Base-by-base conservation (phyloP, 1,140 invertebrate genomes). In the Eueides isabella region DNA sequence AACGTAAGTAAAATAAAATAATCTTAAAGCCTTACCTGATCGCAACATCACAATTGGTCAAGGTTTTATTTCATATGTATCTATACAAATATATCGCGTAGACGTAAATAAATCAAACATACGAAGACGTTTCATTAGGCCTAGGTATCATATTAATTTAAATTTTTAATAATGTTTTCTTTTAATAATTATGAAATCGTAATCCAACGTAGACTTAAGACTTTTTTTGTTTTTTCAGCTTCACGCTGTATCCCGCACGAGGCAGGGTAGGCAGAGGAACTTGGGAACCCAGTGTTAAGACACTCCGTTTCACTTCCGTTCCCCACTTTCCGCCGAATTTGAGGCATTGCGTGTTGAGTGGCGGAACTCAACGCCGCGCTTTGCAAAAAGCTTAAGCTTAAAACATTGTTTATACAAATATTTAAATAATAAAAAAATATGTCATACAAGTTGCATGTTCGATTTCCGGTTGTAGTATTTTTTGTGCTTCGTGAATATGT, bases 11-110 rank as follows among this genome's bases (percentile, higher is more conserved):
- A 55, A 23, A 4, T 55, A 26, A 16, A 28, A 33, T 11, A 7
- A 28, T 29, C 14, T 31, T 31, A 38, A 71, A 19, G 61, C 35
- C 68, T 71, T 63, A 71, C 68, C 68, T 44, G 61, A 71, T n/a
- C 23, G 29, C 7, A 71, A 31, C 61, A 64, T 71, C 69, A 33
- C 33, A 44, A 62, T 12, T 6, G 63, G 35, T 44, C 69, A 71
- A 71, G 69, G 69, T 64, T 64, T 16, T 16, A 19, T 30, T 67
- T 26, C 41, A 44, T 7, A 44, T 44, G 19, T 2, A 44, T n/a
- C n/a, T n/a, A n/a, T n/a, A n/a, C n/a, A 38, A 38, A 38, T 67
- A 48, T 44, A 55, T 29, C 38, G 28, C 33, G 35, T 26, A 55
- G 26, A 30, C 26, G 38, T 64, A 29, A 26, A 71, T 71, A 65